Conservation (phyloP, 2,113 vertebrate genomes). For the Rhea pennata region DNA sequence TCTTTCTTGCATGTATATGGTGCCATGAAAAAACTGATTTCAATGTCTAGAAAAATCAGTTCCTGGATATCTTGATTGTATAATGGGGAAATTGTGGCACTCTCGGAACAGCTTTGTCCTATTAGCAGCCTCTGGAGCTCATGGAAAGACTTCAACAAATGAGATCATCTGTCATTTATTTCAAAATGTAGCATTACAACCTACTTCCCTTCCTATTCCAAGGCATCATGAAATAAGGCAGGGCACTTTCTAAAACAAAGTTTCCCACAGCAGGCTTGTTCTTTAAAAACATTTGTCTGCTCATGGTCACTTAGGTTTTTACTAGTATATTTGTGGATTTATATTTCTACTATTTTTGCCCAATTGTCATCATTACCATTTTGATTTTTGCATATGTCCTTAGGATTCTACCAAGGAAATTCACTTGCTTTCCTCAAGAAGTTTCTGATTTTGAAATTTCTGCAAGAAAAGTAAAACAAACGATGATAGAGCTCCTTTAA, state of each 20-base stretch:
- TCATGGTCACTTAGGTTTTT: neutral
- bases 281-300: neutral
- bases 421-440: rapidly evolving
- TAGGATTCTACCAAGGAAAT: neutral
- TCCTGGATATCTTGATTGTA: neutral
- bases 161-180: neutral
- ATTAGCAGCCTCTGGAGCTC: neutral
- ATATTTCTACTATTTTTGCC: neutral
- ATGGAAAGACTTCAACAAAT: conserved; percentile 12
- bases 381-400: neutral
- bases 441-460: neutral
- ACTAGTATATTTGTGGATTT: neutral
- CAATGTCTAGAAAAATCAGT: neutral
- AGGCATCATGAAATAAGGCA: conserved; percentile 38
- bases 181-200: neutral
- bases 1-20: neutral
- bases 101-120: conserved; percentile 44
- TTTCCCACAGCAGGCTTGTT: conserved; percentile 1
- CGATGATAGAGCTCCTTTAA: neutral
- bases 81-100: neutral
- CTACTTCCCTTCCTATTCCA: conserved; percentile 59
- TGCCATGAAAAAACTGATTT: neutral
- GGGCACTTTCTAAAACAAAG: neutral
- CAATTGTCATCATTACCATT: neutral
- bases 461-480: neutral